Base-by-base conservation (phyloP, 2,888 invertebrate genomes). In the Monopis laevigella region DNA sequence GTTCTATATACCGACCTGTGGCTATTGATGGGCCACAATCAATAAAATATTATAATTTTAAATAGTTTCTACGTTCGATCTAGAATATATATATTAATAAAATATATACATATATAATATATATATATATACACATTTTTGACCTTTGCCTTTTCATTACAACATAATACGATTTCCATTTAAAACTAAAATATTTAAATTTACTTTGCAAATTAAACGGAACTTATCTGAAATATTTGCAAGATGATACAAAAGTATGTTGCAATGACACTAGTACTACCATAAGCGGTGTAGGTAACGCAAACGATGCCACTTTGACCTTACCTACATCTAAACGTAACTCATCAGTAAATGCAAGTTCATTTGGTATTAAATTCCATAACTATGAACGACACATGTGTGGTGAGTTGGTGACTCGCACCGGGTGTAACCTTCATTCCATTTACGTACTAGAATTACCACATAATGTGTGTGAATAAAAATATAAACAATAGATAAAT, bases 251-350 rank as follows among this genome's bases (percentile, higher is more conserved):
- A n/a, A n/a, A 34, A 2, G 21, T 5, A 12, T 36, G 19, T 36
- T 18, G 21, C 36, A 67, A 66, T 56, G 50, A 56, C 50, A 54
- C 59, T 58, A 56, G 53, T 55, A 50, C 57, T 55, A 55, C 51
- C n/a, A 57, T 58, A 52, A 66, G 57, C n/a, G n/a, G n/a, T n/a
- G n/a, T n/a, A n/a, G n/a, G n/a, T n/a, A n/a, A 58, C 58, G 58
- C 62, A 62, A 65, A 64, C 62, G 64, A 64, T 67, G 69, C 50
- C 50, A 62, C 65, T 70, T 64, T 71, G 68, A 70, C 71, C 70
- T 69, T 58, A 55, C 51, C 53, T 49, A 54, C 52, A 45, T 45
- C 19, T 29, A 27, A 35, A 42, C 42, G 47, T 46, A 48, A 44
- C 32, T 46, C 47, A 49, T 50, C 46, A 46, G 45, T 49, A 48